Evolutionary conservation across 1,140 invertebrate genomes (phyloP).

Genomic region (Drosophila kanapiae): DNA sequence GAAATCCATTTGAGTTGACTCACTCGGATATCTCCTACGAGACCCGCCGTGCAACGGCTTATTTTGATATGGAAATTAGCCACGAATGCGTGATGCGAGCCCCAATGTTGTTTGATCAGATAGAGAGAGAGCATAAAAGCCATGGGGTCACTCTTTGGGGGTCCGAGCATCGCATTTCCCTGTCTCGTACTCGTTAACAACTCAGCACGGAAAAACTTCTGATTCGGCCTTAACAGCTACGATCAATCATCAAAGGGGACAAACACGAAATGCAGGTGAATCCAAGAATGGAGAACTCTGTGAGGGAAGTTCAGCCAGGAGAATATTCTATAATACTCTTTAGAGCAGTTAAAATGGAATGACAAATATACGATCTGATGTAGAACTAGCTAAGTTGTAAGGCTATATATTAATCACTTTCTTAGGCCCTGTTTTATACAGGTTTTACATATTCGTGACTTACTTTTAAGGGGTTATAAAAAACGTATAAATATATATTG

Average conservation of each 20-base stretch:
- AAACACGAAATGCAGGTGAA: conserved; percentile 59
- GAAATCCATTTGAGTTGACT: conserved; percentile 56
- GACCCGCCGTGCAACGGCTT: conserved; percentile 34
- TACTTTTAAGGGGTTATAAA: not conserved
- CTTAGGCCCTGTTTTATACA: not conserved
- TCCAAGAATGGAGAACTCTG: conserved; percentile 9
- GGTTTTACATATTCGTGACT: not conserved
- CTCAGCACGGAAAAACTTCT: conserved; percentile 53
- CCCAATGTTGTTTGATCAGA: conserved; percentile 16
- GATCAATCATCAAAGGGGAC: conserved; percentile 54
- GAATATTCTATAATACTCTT: conserved; percentile 25
- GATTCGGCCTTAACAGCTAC: conserved; percentile 45
- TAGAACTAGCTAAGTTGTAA: not conserved
- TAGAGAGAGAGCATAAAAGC: conserved; percentile 10
- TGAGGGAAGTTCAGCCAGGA: conserved; percentile 1
- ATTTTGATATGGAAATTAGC: conserved; percentile 79
- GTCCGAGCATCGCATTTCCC: conserved; percentile 25
- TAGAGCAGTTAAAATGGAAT: not conserved
- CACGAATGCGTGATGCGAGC: conserved; percentile 45
- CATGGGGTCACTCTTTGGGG: conserved; percentile 41
- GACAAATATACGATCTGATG: not conserved
- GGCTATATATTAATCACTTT: not conserved
- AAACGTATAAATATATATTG: not conserved
- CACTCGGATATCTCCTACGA: conserved; percentile 5
- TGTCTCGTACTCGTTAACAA: conserved; percentile 47